Base-by-base conservation (phyloP, 2,888 invertebrate species). In the Thereva nobilitata region DNA sequence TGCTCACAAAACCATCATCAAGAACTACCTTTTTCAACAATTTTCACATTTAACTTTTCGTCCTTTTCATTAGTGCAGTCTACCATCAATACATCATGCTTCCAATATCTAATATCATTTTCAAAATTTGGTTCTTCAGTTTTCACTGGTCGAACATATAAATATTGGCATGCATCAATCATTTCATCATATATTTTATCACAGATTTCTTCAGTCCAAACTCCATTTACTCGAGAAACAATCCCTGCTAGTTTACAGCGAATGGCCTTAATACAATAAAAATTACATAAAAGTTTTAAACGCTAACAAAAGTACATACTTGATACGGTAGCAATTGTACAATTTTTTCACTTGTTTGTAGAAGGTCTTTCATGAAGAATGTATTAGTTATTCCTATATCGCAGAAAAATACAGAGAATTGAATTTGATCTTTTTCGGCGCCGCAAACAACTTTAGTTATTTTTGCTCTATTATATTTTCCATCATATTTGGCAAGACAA, bases 111-210 rank as follows among this genome's bases (percentile, higher is more conserved):
- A 6, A 67, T 61, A 47, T 63, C 64, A 10, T 44, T 23, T 41
- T 59, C 23, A 10, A 42, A 34, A 9, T 55, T 50, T 6, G 57
- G 64, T 10, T 35, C 38, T 8, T 47, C 45, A 9, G 40, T 41
- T 52, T 23, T 45, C 8, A 69, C 44, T 8, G 67, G 63, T 9
- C 66, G 59, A 7, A 45, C 69, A 45, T 65, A 69, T 10, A 71
- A n/a, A 55, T n/a, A 57, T 6, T 67, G 56, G 23, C 59, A 63
- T 7, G 7, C 40, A 49, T 57, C 44, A 40, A 68, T 34, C 6
- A 70, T 56, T 37, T 64, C 34, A 38, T 69, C 68, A 52, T 68
- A 71, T 9, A 71, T 71, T 10, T n/a, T 3, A 61, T 70, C 65
- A 50, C 67, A 65, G 8, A 44, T 34, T 7, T 65, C 64, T 4